Evolutionary conservation across 2,797 vertebrate genomes (phyloP), one percentile per base, ranked within the genome.

Genomic region (Australoheros facetus): DNA sequence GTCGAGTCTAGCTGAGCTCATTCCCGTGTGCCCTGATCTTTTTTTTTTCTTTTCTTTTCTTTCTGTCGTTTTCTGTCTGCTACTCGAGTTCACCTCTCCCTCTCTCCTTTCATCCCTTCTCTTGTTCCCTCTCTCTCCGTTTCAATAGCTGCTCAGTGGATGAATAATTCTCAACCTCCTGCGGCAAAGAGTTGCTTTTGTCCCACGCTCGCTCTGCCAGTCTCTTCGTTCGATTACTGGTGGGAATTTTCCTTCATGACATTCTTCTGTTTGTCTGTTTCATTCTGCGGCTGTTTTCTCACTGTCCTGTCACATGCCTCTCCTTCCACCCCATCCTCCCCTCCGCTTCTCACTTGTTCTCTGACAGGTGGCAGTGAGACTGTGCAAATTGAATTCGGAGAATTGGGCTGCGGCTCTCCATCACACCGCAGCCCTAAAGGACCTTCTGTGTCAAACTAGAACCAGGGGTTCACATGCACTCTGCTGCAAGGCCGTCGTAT

Each of bases 351-450:
- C 84, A 80, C 89, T 85, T 71, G 74, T 69, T 84, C 72, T 80
- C 85, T 88, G 88, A 85, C 89, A 90, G 88, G 88, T 92, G 88
- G 74, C 56, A 69, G 64, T 30, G 82, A 78, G 75, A 75, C 84
- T 77, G 86, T 91, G 91, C 80, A 90, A 93, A 94, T 92, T 94
- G 80, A 94, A 89, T 92, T 89, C 77, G 37, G 79, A 85, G 85
- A 92, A 76, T 62, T 62, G 55, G 78, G 60, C 83, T 57, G 72
- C 9, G 39, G 77, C 69, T 79, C 75, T 42, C 58, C 56, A 45
- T 90, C 82, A 73, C 87, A 88, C 85, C 58, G 53, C 76, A 62
- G 60, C 80, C 73, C 79, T 76, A 73, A 87, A 87, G 73, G 19
- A 71, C 83, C 19, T 64, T 69, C 5, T 0, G 62, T 77, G 85